A percentile compares a stretch with the other conserved stretches of the same genome.
Conservation (phyloP, 1,140 invertebrate genomes). For the Triops cancriformis region DNA sequence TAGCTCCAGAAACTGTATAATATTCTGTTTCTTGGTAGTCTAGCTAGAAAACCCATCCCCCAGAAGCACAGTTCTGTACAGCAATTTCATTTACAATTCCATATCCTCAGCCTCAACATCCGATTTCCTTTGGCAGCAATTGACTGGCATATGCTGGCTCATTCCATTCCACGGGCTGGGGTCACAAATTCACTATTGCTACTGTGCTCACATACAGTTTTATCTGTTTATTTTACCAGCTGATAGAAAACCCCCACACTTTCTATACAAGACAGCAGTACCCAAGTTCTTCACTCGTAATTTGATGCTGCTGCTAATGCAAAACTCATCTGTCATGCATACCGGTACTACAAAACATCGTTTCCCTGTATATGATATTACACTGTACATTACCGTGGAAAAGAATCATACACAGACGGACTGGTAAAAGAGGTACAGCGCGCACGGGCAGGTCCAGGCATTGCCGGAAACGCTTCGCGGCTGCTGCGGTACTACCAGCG, state of each 20-base stretch:
- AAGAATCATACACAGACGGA: too few species aligned
- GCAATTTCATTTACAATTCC: slow-evolving; percentile 10
- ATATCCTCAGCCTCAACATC: slow-evolving; percentile 9
- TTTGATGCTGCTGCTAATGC: too few species aligned
- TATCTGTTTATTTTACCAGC: neutral
- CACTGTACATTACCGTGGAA: too few species aligned
- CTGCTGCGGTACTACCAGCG: too few species aligned
- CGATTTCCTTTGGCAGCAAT: neutral
- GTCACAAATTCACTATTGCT: neutral
- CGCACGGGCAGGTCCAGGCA: too few species aligned
- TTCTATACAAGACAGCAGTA: too few species aligned
- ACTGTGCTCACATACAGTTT: neutral
- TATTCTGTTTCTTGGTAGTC: neutral
- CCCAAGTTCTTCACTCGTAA: too few species aligned
- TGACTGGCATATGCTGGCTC: neutral
- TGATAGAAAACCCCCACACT: neutral
- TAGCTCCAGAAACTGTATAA: neutral
- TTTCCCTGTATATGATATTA: too few species aligned
- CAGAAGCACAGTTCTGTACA: neutral
- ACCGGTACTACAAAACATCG: too few species aligned
- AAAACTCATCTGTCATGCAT: too few species aligned
- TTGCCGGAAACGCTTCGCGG: too few species aligned
- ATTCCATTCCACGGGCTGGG: neutral
- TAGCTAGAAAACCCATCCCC: neutral
- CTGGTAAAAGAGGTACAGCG: too few species aligned